Evolutionary conservation across 2,113 vertebrate genomes (phyloP), one percentile per base, ranked within the genome.

Genomic region (Poeciliopsis occidentalis): DNA sequence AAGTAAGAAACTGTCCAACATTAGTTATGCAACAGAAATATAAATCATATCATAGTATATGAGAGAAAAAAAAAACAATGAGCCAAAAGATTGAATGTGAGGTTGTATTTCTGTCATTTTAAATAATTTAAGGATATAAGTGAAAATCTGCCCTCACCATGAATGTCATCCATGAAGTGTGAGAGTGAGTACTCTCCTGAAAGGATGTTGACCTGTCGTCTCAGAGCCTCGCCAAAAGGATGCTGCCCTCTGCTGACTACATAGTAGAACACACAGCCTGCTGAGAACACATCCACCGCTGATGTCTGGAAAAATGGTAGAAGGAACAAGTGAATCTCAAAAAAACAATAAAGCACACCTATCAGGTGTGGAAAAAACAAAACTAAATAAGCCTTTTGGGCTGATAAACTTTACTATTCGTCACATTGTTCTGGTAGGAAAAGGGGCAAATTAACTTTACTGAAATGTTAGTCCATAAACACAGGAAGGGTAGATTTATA

Each of bases 251-350:
- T 87, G 0, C 97, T 97, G 81, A 98, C 81, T 76, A 98, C 96
- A 0, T 96, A 99, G 90, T 99, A 99, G 90, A 98, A 99, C 60
- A 99, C 44, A 1, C 97, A 99, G 72, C 97, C 98, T 0, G 98
- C 97, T 0, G 98, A 99, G 95, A 99, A 99, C 79, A 99, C 94
- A 67, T 99, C 98, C 91, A 99, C 97, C 0, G 96, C 95, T 0
- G 94, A 93, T 0, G 98, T 99, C 98, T 99, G 91, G 72, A 78
- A 71, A 80, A 67, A 78, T 24, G 60, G 65, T 19, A 24, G 0
- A 0, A 63, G 39, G 37, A 72, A 57, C 17, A 12, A 17, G 26
- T 13, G 3, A 37, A 60, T 37, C 19, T 65, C 24, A 57, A 24
- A 57, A 10, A 57, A 57, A 10, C 8, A 24, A 64, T 6, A 4